A percentile compares a stretch with the other conserved stretches of the same genome.
Conservation (phyloP, 2,888 invertebrate species). For the Blomia tropicalis region DNA sequence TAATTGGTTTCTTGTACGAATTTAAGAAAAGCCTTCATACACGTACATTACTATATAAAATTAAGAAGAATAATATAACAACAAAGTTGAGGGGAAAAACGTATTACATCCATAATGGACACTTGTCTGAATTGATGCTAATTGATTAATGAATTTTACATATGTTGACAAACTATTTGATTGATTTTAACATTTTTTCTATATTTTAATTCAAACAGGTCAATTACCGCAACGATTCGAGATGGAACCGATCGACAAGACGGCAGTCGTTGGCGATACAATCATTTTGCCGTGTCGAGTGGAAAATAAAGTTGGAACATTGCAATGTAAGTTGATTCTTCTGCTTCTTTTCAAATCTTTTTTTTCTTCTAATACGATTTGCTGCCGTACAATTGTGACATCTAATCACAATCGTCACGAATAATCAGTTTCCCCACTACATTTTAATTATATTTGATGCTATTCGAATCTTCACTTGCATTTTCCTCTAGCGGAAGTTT, state of each 20-base stretch:
- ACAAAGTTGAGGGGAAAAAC: too few relatives aligned
- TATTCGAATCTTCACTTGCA: neutral
- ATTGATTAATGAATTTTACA: neutral
- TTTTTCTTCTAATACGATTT: too few relatives aligned
- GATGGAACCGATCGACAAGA: slow-evolving; percentile 77
- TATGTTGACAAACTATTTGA: neutral
- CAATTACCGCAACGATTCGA: slow-evolving; percentile 57
- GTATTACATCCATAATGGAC: neutral
- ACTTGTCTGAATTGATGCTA: neutral
- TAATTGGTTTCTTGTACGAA: too few relatives aligned
- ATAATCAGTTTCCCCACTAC: neutral
- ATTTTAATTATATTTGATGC: slow-evolving; percentile 10
- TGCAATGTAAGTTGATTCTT: slow-evolving; percentile 43
- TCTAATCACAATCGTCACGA: too few relatives aligned
- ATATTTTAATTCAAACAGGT: neutral
- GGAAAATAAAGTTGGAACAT: slow-evolving; percentile 64
- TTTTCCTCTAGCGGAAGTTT: neutral
- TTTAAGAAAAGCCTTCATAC: too few relatives aligned
- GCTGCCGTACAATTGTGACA: too few relatives aligned
- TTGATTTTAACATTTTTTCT: neutral
- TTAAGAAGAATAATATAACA: too few relatives aligned
- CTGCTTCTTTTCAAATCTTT: slow-evolving; percentile 27
- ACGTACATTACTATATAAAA: too few relatives aligned
- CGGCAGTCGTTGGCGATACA: slow-evolving; percentile 68
- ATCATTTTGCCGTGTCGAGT: slow-evolving; percentile 78